These are phyloP conservation scores for Cotesia glomerata DNA, from an alignment of 1,140 invertebrate genomes.

Conservation along the genomic window DNA sequence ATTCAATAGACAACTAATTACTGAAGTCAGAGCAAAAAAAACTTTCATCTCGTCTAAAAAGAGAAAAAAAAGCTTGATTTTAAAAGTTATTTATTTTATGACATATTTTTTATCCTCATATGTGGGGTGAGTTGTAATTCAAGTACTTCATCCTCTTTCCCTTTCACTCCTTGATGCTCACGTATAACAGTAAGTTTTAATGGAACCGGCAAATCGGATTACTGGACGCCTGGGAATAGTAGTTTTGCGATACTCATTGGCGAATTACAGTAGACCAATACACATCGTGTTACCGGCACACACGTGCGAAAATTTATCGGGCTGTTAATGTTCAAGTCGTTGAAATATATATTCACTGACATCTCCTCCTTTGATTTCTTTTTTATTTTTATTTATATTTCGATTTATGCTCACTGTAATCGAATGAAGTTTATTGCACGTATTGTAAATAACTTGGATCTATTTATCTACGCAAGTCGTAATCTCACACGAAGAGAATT, in stretches of 20 bases:
- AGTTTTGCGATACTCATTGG: conserved; percentile 1
- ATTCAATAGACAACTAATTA: too few species aligned
- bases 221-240: background rate
- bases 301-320: background rate
- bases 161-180: background rate
- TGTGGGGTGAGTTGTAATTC: background rate
- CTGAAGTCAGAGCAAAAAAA: too few species aligned
- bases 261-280: background rate
- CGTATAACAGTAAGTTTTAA: conserved; percentile 14
- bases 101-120: background rate
- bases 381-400: too few species aligned
- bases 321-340: background rate
- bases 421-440: too few species aligned
- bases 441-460: too few species aligned
- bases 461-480: too few species aligned
- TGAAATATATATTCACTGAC: too few species aligned
- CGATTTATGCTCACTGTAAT: too few species aligned
- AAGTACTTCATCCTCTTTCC: conserved; percentile 13
- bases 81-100: background rate
- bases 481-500: too few species aligned
- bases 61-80: background rate
- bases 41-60: too few species aligned
- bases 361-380: too few species aligned
- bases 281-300: background rate
- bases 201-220: conserved; percentile 14